Conservation (phyloP, 23 tunicate species). For the Diplosoma virens region DNA sequence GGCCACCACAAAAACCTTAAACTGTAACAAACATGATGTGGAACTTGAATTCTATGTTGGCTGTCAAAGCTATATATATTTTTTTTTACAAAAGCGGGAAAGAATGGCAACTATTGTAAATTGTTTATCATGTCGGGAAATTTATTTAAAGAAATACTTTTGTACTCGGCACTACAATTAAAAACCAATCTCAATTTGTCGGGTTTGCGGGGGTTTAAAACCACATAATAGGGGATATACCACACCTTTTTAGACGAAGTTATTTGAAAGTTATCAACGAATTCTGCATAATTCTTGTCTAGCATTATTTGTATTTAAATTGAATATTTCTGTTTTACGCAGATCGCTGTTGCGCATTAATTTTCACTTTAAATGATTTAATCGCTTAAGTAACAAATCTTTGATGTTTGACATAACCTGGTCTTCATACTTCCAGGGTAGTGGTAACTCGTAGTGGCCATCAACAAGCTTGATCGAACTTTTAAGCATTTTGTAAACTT, state of each 20-base stretch:
- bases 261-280: neutral
- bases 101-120: slow-evolving; percentile 12
- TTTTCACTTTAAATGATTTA: neutral
- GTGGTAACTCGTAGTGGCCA: slow-evolving; percentile 7
- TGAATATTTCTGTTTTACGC: neutral
- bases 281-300: slow-evolving; percentile 8
- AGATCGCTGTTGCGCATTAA: neutral
- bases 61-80: slow-evolving; percentile 30
- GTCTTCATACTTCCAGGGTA: slow-evolving; percentile 5
- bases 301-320: neutral
- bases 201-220: slow-evolving; percentile 11
- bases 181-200: neutral
- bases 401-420: slow-evolving; percentile 8
- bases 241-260: neutral
- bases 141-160: neutral
- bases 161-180: neutral
- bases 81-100: slow-evolving; percentile 21
- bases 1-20: slow-evolving; percentile 40
- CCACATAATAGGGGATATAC: slow-evolving; percentile 18
- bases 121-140: slow-evolving; percentile 11
- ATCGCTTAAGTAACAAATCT: neutral
- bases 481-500: neutral
- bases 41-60: slow-evolving; percentile 27
- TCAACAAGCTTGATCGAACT: neutral
- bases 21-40: neutral